Evolutionary conservation across 2,113 vertebrate genomes (phyloP).

Genomic region (Meriones unguiculatus): DNA sequence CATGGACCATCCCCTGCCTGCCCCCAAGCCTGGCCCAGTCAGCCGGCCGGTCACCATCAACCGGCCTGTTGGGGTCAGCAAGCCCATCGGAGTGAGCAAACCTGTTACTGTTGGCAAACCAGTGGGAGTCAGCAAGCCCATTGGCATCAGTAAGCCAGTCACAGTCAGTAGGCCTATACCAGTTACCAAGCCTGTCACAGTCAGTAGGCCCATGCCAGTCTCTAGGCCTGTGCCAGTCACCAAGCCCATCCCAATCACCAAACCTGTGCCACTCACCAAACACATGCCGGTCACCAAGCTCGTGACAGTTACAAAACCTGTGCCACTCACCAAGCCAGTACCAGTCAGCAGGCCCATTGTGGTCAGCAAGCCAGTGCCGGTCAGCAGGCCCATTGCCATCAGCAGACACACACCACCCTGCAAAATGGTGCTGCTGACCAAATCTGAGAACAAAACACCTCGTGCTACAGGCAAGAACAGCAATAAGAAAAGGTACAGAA

Average conservation of each 20-base stretch:
- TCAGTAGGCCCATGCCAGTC: constrained; percentile 46
- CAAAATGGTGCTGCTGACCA: constrained; percentile 78
- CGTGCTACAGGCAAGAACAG: constrained; percentile 89
- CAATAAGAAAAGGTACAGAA: constrained; percentile 94
- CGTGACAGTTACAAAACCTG: constrained; percentile 55
- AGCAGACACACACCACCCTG: constrained; percentile 74
- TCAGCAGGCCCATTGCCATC: constrained; percentile 76
- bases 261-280: constrained; percentile 82
- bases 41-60: constrained; percentile 73
- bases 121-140: constrained; percentile 76
- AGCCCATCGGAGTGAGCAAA: constrained; percentile 79
- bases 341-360: constrained; percentile 72
- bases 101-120: constrained; percentile 73
- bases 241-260: constrained; percentile 66
- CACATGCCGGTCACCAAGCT: constrained; percentile 67
- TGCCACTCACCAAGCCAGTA: constrained; percentile 59
- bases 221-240: constrained; percentile 41
- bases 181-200: constrained; percentile 6
- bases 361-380: constrained; percentile 76
- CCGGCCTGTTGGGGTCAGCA: constrained; percentile 77
- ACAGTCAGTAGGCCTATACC: constrained; percentile 53
- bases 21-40: constrained; percentile 79
- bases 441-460: constrained; percentile 88
- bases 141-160: constrained; percentile 77
- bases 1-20: constrained; percentile 88